Base-by-base conservation (phyloP, 2,797 vertebrate species). In the Gambusia yucatana region DNA sequence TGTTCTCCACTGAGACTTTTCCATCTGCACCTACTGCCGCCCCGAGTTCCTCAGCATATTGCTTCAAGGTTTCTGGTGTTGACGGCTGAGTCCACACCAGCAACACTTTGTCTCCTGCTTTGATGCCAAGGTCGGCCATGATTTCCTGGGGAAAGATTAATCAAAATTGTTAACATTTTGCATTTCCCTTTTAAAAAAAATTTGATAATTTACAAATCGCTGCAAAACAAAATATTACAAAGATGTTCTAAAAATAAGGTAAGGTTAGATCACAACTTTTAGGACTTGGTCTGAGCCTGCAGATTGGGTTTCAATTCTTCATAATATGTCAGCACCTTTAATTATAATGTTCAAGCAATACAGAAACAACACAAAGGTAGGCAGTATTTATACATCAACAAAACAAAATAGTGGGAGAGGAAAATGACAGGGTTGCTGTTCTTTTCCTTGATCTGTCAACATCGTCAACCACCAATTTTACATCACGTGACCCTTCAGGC, bases 1-100 rank as follows among this genome's bases (percentile, higher is more conserved):
- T 72, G 14, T 99, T 98, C 90, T 98, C 98, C 82, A 98, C 92
- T 0, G 93, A 94, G 9, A 99, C 93, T 0, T 69, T 92, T 57
- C 92, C 96, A 9, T 92, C 91, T 0, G 82, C 69, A 52, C 97
- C 97, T 11, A 97, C 96, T 1, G 84, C 1, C 0, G 55, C 75
- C 4, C 93, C 91, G 50, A 98, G 80, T 13, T 92, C 88, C 55
- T 95, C 93, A 17, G 95, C 97, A 76, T 96, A 83, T 25, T 87
- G 87, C 87, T 96, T 96, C 78, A 99, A 90, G 4, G 93, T 93
- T 25, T 81, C 79, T 0, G 86, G 91, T 0, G 93, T 84, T 0
- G 96, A 95, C 0, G 96, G 95, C 89, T 91, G 94, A 74, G 94
- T 88, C 97, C 98, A 99, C 25, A 98, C 72, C 72, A 99, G 33